These are phyloP conservation scores for Kryptopterus vitreolus DNA, from an alignment of 2,797 vertebrate species.

Conservation along the genomic window DNA sequence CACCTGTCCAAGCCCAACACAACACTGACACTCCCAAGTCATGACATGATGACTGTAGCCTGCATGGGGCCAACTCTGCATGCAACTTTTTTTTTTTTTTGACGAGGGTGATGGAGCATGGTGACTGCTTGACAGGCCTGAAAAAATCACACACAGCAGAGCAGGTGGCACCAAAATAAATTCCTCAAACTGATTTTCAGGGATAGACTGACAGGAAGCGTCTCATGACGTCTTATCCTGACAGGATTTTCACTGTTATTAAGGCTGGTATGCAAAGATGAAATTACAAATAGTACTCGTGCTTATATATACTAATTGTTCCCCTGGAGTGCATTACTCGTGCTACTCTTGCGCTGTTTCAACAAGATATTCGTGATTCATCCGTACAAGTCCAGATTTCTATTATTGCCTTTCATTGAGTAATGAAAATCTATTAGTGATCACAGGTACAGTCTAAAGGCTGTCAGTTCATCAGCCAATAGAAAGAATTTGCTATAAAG, in stretches of 20 bases:
- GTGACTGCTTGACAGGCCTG: conserved; percentile 3
- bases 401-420: background rate
- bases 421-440: background rate
- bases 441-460: background rate
- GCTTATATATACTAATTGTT: background rate
- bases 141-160: background rate
- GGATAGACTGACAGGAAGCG: background rate
- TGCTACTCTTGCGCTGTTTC: background rate
- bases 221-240: background rate
- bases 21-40: background rate
- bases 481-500: conserved; percentile 1
- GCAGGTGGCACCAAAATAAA: background rate
- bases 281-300: background rate
- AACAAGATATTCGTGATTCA: background rate
- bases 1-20: background rate
- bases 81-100: background rate
- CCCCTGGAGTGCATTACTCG: background rate
- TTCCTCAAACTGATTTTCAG: background rate
- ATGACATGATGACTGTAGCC: background rate
- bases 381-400: background rate
- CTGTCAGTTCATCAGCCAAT: background rate
- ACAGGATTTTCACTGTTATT: background rate
- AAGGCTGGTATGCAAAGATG: background rate
- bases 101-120: background rate
- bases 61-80: background rate